Conservation (phyloP, 2,113 vertebrate species). For the Paratilapia polleni region DNA sequence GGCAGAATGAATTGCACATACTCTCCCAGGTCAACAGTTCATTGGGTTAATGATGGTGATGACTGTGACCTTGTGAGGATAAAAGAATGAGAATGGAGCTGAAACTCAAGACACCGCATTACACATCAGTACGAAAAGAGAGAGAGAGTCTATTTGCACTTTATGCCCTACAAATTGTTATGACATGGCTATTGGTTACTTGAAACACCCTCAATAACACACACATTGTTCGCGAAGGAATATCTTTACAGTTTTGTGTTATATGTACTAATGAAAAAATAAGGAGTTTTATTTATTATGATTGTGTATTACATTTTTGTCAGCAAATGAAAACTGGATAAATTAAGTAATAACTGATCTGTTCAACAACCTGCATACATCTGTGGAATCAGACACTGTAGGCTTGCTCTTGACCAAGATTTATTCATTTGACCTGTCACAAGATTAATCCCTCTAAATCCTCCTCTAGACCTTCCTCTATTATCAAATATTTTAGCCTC, state of each 20-base stretch:
- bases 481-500: not conserved
- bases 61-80: constrained; percentile 60
- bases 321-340: not conserved
- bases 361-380: not conserved
- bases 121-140: not conserved
- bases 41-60: constrained; percentile 57
- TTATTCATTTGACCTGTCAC: not conserved
- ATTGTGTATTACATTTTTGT: too few species aligned
- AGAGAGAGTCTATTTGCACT: not conserved
- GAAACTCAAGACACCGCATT: not conserved
- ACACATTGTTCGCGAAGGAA: not conserved
- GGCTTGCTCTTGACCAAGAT: not conserved
- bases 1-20: constrained; percentile 52
- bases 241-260: not conserved
- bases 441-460: not conserved
- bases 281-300: not conserved
- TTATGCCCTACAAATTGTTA: not conserved
- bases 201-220: not conserved
- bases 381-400: not conserved
- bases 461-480: not conserved
- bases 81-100: not conserved
- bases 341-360: not conserved
- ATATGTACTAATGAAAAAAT: not conserved
- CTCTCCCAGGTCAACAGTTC: constrained; percentile 62
- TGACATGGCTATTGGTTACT: not conserved